Evolutionary conservation across 2,113 vertebrate genomes (phyloP).

Genomic region (Lycaon pictus): DNA sequence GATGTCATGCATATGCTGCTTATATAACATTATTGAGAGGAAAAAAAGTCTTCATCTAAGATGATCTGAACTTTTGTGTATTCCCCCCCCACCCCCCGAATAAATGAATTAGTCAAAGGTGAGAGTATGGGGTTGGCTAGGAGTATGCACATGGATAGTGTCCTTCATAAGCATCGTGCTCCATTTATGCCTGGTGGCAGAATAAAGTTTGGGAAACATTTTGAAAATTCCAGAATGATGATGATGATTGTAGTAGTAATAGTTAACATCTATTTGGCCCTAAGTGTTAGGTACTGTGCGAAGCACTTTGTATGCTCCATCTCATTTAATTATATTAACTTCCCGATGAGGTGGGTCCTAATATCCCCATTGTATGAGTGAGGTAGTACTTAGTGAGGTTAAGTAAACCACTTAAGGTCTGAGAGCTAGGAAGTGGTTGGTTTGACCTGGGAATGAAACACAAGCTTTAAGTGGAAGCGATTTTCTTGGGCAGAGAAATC

Average conservation of each 20-base stretch:
- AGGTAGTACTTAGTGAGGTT: background rate
- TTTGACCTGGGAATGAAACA: background rate
- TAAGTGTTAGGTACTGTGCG: background rate
- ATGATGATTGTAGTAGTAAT: background rate
- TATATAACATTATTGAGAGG: background rate
- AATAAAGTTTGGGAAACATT: background rate
- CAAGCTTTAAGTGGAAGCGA: background rate
- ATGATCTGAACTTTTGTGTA: background rate
- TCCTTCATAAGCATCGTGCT: background rate
- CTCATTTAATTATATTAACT: background rate
- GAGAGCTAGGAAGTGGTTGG: slow-evolving; percentile 7
- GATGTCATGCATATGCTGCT: background rate
- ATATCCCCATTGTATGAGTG: background rate
- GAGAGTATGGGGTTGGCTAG: background rate
- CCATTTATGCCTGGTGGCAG: background rate
- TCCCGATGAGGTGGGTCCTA: background rate
- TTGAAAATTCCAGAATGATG: slow-evolving; percentile 11
- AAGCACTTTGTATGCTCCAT: background rate
- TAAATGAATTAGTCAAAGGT: background rate
- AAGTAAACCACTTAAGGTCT: background rate
- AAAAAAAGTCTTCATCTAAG: background rate
- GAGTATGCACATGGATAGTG: background rate
- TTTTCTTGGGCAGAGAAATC: background rate
- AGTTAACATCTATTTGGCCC: background rate
- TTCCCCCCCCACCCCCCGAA: background rate